phyloP scores from a whole-genome alignment of 2,797 vertebrate genomes.

The Peromyscus melanophrys region DNA sequence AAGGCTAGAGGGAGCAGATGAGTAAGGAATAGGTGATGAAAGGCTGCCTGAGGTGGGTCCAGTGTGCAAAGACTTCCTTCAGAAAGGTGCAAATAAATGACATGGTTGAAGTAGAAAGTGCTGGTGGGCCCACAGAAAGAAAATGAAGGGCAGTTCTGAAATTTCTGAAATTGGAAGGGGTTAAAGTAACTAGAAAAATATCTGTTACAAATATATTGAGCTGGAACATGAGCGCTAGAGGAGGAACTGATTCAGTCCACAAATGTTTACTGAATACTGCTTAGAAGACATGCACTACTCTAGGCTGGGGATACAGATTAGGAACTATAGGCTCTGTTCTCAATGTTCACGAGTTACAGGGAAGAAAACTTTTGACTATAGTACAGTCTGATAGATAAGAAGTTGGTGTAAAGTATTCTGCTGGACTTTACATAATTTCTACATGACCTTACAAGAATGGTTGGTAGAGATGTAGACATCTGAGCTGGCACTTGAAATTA shows the following conservation, averaged over 20 bases:
- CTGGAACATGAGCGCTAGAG: neutral
- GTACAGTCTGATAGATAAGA: neutral
- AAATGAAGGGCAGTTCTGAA: neutral
- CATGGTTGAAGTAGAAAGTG: neutral
- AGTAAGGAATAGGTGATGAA: neutral
- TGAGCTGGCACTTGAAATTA: conserved; percentile 33
- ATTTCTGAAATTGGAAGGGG: neutral
- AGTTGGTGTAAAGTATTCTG: neutral
- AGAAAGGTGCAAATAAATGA: neutral
- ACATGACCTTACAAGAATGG: neutral
- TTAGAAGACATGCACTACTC: neutral
- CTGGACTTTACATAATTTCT: neutral
- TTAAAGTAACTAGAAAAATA: neutral
- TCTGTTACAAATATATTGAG: neutral
- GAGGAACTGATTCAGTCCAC: neutral
- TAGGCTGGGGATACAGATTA: neutral
- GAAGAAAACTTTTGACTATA: neutral
- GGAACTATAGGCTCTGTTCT: neutral
- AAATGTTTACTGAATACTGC: neutral
- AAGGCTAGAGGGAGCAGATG: neutral
- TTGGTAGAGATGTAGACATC: neutral
- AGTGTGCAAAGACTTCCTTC: conserved; percentile 13
- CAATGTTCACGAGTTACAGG: neutral
- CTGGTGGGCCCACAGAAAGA: neutral
- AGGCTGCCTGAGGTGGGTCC: neutral